Evolutionary conservation across 2,113 vertebrate genomes (phyloP).

Genomic region (Okapia johnstoni): DNA sequence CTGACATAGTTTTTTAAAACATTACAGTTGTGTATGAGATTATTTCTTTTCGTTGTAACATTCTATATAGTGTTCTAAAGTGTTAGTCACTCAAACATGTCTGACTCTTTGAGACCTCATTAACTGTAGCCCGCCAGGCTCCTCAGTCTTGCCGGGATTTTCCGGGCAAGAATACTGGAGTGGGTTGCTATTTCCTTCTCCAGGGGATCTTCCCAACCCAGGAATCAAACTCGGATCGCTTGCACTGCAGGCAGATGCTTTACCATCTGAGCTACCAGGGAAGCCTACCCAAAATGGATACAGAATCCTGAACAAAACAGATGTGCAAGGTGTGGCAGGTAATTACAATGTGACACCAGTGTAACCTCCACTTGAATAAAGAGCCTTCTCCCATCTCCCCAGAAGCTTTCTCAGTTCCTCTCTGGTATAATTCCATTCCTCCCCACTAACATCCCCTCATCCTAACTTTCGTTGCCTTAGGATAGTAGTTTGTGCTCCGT

Average conservation of each 20-base stretch:
- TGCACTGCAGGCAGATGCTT: neutral
- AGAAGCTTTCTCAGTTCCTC: neutral
- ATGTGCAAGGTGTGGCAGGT: neutral
- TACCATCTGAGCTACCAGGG: neutral
- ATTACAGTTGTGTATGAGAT: neutral
- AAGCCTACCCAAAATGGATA: neutral
- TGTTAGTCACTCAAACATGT: neutral
- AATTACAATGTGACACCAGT: neutral
- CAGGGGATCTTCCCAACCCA: neutral
- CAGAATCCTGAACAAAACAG: neutral
- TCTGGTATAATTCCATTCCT: neutral
- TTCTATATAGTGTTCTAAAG: neutral
- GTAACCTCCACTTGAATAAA: too few relatives aligned
- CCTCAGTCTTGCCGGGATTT: neutral
- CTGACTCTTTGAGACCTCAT: neutral
- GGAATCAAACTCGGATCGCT: neutral
- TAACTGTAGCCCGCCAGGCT: neutral
- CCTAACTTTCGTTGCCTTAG: neutral
- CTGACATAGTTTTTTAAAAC: neutral
- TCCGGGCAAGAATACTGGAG: neutral
- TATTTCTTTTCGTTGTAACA: neutral
- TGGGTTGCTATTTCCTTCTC: neutral
- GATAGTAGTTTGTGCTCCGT: neutral
- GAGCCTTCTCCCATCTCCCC: too few relatives aligned
- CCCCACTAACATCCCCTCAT: neutral